Evolutionary conservation across 1,140 invertebrate genomes (phyloP), one percentile per base, ranked within the genome.

Genomic region (Pseudoatta argentina): DNA sequence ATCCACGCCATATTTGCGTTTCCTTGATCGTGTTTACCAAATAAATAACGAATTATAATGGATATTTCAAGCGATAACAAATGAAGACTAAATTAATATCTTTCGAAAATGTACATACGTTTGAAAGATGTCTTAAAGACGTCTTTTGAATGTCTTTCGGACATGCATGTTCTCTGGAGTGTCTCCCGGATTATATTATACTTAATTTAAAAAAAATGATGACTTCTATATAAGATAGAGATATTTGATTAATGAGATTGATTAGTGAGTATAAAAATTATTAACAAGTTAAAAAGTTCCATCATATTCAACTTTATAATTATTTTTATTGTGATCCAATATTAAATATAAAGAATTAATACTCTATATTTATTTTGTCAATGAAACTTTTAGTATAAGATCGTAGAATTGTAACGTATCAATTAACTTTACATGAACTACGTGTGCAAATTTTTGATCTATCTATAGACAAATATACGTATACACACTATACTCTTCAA

Each of bases 401-500:
- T 48, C n/a, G 3, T 16, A 27, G 14, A 51, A 16, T 48, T 69
- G 27, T 27, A 6, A 34, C 16, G 21, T 76, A 21, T 76, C 34
- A 24, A 24, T 44, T 59, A 30, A 76, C 53, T 53, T 27, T 16
- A 7, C 39, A 8, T 1, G 27, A 30, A 6, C 24, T 44, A 67
- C 7, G 3, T 34, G 7, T 24, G 27, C 8, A 21, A 64, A 55
- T 30, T 53, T 66, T 34, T 53, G 0, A 53, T 67, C 27, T n/a
- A 39, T 69, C 30, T 64, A 53, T 79, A 67, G 48, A 69, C 27
- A 69, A 39, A 71, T 53, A 69, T 71, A 71, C 24, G 55, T 73
- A 24, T 51, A 51, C 3, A 51, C 2, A 16, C 48, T 51, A 8
- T 44, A 44, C 24, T 83, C 67, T 30, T 27, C 48, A 59, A 57